A percentile compares a stretch with the other conserved stretches of the same genome.
phyloP scores from a whole-genome alignment of 2,113 vertebrate genomes.

The Phylloscopus whistleri region DNA sequence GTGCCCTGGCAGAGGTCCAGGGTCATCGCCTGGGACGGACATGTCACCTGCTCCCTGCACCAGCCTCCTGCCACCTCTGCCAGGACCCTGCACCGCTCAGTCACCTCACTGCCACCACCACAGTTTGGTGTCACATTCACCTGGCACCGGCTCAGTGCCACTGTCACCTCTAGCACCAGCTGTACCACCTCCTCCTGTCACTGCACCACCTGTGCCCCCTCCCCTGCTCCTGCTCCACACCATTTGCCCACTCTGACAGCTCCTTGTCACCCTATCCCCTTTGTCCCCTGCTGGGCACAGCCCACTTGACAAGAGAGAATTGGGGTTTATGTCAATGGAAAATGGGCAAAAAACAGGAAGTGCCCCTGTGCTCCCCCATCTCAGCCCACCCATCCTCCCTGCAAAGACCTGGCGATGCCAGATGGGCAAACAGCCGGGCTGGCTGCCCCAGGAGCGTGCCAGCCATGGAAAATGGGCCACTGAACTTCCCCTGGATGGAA shows the following conservation, averaged over 20 bases:
- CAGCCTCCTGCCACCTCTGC: not conserved
- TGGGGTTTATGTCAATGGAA: not conserved
- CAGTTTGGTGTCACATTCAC: not conserved
- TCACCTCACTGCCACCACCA: not conserved
- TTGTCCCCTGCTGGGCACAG: not conserved
- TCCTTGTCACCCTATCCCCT: not conserved
- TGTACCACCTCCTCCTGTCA: not conserved
- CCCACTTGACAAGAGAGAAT: fast-evolving
- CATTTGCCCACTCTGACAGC: not conserved
- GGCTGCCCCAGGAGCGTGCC: not conserved
- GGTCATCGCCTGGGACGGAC: not conserved
- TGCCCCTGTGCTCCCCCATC: fast-evolving
- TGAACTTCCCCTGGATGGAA: not conserved
- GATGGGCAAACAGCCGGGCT: conserved; percentile 22
- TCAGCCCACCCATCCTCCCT: not conserved
- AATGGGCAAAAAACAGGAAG: not conserved
- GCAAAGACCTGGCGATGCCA: not conserved
- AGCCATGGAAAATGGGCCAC: not conserved
- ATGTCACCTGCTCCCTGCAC: not conserved
- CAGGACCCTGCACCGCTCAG: not conserved
- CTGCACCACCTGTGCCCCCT: not conserved
- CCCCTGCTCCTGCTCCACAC: not conserved
- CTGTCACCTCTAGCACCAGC: not conserved
- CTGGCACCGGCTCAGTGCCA: not conserved
- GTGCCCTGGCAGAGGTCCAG: not conserved